Base-by-base conservation (phyloP, 1,140 invertebrate species). In the Pogonomyrmex californicus region DNA sequence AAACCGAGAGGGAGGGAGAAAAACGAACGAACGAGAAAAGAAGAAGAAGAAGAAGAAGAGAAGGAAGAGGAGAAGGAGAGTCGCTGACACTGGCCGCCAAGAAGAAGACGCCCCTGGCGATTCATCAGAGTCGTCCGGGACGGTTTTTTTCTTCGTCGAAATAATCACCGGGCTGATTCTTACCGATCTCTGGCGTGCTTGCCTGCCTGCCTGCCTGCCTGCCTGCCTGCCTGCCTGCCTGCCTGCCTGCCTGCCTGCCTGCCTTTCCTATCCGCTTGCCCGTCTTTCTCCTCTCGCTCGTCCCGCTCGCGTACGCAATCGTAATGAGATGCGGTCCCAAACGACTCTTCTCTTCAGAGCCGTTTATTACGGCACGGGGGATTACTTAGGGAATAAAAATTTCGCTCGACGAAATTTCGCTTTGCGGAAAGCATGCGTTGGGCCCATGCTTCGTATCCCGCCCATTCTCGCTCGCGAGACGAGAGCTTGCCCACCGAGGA, bases 81-180 rank as follows among this genome's bases (percentile, higher is more conserved):
- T 54, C 41, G 54, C 77, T 83, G 73, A 76, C 62, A 68, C 36
- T 9, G 36, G 49, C 66, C 76, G 36, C 62, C 71, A 30, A 83
- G 76, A 85, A 4, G 79, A 82, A n/a, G 68, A 71, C 66, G 75
- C 86, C 78, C 65, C 54, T 17, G 38, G 87, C 75, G 81, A 79
- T 86, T 78, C 47, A 51, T 51, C 44, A 60, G 76, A 56, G 73
- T 60, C 78, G 54, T 14, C 65, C 51, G n/a, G 10, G 33, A 73
- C 71, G 65, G 23, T 23, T 23, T 23, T 66, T 76, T 89, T 81
- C 51, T 65, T 66, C 30, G 41, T 83, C 54, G 66, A 81, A 76
- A 86, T 86, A 81, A 89, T 76, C 66, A 83, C 56, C 83, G 76
- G 79, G 65, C 60, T 47, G 85, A 89, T 89, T 89, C 78, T 56